Evolutionary conservation across 2,888 invertebrate species (phyloP).

Genomic region (Nomada ruficornis): DNA sequence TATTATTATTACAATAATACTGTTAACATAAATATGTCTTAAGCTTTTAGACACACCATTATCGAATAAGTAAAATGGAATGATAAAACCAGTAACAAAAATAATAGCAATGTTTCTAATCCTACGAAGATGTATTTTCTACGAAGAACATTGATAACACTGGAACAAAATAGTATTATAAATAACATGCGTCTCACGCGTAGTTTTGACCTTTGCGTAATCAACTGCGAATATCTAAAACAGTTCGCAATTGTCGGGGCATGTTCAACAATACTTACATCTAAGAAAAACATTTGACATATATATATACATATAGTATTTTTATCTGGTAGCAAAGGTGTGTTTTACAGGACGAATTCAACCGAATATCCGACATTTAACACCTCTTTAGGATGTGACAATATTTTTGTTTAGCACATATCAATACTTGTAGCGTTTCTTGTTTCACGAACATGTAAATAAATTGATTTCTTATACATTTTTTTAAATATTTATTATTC

Average conservation of each 20-base stretch:
- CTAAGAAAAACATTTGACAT: too few species aligned
- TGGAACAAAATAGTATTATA: background rate
- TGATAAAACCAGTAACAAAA: background rate
- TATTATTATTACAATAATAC: background rate
- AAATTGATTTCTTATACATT: background rate
- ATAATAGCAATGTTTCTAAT: background rate
- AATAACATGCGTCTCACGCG: background rate
- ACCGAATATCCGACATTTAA: background rate
- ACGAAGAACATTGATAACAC: background rate
- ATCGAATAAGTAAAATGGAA: background rate
- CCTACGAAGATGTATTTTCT: background rate
- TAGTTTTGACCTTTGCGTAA: background rate
- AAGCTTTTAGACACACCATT: background rate
- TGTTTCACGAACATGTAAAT: background rate
- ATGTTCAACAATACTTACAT: too few species aligned
- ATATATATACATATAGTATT: background rate
- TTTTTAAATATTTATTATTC: background rate
- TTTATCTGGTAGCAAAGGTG: background rate
- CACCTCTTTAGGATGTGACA: background rate
- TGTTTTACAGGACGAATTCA: background rate
- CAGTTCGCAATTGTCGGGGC: background rate
- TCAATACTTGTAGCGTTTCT: background rate
- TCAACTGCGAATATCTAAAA: background rate
- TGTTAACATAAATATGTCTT: background rate
- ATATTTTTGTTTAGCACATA: background rate